Evolutionary conservation across 2,888 invertebrate species (phyloP).

Genomic region (Hecatera dysodea): DNA sequence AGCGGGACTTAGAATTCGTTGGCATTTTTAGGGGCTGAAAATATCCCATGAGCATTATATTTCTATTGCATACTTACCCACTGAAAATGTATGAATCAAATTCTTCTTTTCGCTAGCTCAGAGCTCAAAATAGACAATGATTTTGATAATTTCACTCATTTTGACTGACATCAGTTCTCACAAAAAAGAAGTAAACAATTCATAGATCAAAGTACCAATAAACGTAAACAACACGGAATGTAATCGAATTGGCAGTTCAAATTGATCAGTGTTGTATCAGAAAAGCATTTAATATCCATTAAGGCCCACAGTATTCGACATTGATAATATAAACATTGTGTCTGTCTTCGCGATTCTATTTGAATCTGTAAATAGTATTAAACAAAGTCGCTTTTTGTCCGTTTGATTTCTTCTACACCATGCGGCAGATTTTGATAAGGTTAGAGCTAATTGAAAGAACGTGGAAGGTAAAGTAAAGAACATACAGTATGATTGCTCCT

Average conservation of each 20-base stretch:
- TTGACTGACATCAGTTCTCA: background rate
- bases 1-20: too few relatives aligned
- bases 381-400: background rate
- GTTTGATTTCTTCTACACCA: too few relatives aligned
- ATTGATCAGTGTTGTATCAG: constrained; percentile 46
- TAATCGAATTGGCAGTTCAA: constrained; percentile 35
- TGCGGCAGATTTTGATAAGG: too few relatives aligned
- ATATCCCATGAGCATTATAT: too few relatives aligned
- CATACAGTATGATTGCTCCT: too few relatives aligned
- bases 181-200: constrained; percentile 31
- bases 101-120: background rate
- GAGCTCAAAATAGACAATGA: constrained; percentile 4
- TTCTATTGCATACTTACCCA: constrained; percentile 8
- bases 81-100: background rate
- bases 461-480: too few relatives aligned
- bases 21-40: too few relatives aligned
- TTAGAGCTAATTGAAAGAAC: too few relatives aligned
- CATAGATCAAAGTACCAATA: constrained; percentile 18
- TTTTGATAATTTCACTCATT: constrained; percentile 4
- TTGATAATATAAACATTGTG: constrained; percentile 35
- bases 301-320: constrained; percentile 14
- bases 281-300: constrained; percentile 55
- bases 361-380: background rate
- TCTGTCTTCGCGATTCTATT: background rate
- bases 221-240: constrained; percentile 44